Percentiles rank a stretch among this genome's conserved stretches.
These are phyloP conservation scores for Dendrolimus kikuchii DNA, from an alignment of 1,140 invertebrate genomes.

Conservation along the genomic window DNA sequence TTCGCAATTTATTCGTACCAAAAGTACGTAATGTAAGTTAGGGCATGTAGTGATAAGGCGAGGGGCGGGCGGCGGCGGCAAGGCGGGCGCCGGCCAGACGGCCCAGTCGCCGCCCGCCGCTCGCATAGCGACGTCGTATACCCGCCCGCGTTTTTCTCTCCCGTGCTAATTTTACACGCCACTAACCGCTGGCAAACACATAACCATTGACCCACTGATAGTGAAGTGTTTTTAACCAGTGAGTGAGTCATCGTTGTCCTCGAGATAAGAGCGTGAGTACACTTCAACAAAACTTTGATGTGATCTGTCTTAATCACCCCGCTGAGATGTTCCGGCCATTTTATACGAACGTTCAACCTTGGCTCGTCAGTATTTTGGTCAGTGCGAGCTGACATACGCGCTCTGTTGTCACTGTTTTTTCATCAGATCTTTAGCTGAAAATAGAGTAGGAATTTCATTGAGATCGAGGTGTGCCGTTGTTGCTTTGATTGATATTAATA, in stretches of 20 bases:
- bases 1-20: no score
- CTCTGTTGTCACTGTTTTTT: no score
- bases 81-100: constrained; percentile 50
- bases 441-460: constrained; percentile 17
- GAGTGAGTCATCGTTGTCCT: constrained; percentile 24
- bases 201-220: constrained; percentile 43
- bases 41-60: constrained; percentile 42
- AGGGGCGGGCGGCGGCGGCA: constrained; percentile 43
- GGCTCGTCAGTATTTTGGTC: constrained; percentile 54
- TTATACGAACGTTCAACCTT: constrained; percentile 53
- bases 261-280: constrained; percentile 10
- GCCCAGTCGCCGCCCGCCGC: constrained; percentile 46
- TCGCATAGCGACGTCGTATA: constrained; percentile 33
- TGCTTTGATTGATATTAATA: no score
- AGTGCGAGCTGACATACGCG: constrained; percentile 32
- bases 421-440: no score
- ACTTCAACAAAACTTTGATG: constrained; percentile 27
- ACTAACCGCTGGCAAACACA: constrained; percentile 32
- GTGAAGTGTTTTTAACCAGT: constrained; percentile 44
- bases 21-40: no score
- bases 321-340: constrained; percentile 51
- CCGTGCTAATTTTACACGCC: constrained; percentile 58
- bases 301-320: constrained; percentile 34
- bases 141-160: constrained; percentile 25
- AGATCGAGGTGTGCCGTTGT: not conserved